Percentiles rank a stretch among this genome's conserved stretches.
phyloP scores from a whole-genome alignment of 1,140 invertebrate genomes.

The Drosophila arawakana region DNA sequence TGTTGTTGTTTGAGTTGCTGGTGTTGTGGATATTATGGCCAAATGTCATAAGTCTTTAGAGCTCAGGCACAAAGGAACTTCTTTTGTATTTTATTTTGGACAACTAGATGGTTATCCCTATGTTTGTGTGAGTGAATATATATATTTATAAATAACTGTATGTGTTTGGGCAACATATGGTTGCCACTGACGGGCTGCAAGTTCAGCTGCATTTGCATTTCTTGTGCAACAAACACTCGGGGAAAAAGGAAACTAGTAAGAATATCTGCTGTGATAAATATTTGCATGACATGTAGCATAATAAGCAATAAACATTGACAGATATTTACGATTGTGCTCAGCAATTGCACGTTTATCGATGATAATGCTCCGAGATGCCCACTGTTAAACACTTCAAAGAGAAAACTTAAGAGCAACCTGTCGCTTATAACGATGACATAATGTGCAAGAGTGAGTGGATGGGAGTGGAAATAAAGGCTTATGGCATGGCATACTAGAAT shows the following conservation, averaged over 20 bases:
- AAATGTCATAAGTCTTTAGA: constrained; percentile 75
- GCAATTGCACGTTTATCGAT: constrained; percentile 59
- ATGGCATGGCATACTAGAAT: neutral
- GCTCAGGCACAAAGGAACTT: constrained; percentile 46
- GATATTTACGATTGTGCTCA: constrained; percentile 15
- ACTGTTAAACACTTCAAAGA: constrained; percentile 14
- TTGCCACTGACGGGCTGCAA: constrained; percentile 31
- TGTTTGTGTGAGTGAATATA: neutral
- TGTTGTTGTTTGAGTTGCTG: constrained; percentile 30
- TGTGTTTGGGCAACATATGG: constrained; percentile 43
- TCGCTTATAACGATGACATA: neutral
- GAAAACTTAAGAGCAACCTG: constrained; percentile 41
- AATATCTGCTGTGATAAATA: constrained; percentile 56
- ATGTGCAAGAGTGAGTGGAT: neutral
- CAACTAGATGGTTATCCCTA: constrained; percentile 30
- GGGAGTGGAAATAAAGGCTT: neutral
- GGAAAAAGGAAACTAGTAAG: neutral
- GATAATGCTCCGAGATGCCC: constrained; percentile 33
- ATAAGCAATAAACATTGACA: constrained; percentile 46
- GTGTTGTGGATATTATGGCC: constrained; percentile 44
- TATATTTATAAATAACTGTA: constrained; percentile 10
- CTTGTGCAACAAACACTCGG: constrained; percentile 23
- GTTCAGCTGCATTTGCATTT: constrained; percentile 36
- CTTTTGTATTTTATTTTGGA: constrained; percentile 42
- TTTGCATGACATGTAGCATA: constrained; percentile 61